phyloP scores from a whole-genome alignment of 2,888 invertebrate genomes.

The Drosophila greeni region DNA sequence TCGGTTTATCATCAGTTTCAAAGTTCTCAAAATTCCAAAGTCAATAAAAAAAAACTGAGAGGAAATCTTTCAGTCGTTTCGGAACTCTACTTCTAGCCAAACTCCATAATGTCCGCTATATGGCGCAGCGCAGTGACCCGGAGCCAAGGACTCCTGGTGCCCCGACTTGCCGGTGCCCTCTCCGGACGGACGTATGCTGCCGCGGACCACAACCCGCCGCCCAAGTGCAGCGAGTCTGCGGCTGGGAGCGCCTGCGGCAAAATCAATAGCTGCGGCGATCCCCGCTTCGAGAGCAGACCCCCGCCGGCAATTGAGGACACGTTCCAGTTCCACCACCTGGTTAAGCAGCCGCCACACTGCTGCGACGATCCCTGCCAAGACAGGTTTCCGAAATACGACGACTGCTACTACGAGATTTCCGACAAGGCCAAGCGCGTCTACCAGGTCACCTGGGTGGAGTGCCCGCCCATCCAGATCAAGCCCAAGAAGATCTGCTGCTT shows the following conservation, averaged over 20 bases:
- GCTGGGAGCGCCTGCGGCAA: neutral
- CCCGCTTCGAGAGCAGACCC: neutral
- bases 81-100: neutral
- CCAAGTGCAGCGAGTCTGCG: neutral
- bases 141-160: neutral
- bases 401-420: constrained; percentile 35
- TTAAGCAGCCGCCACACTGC: constrained; percentile 8
- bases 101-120: neutral
- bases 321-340: constrained; percentile 35
- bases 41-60: neutral
- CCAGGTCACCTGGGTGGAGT: constrained; percentile 73
- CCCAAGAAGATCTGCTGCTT: constrained; percentile 63
- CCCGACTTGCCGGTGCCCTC: neutral
- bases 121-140: constrained; percentile 9
- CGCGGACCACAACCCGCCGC: constrained; percentile 17
- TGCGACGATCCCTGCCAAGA: constrained; percentile 21
- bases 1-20: constrained; percentile 7
- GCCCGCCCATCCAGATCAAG: constrained; percentile 55
- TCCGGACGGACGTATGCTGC: neutral
- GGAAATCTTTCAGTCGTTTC: constrained; percentile 7
- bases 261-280: constrained; percentile 6
- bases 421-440: constrained; percentile 65
- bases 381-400: constrained; percentile 10
- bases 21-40: neutral
- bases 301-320: neutral